Evolutionary conservation across 2,888 invertebrate genomes (phyloP).

Genomic region (Cephus sareptanus): DNA sequence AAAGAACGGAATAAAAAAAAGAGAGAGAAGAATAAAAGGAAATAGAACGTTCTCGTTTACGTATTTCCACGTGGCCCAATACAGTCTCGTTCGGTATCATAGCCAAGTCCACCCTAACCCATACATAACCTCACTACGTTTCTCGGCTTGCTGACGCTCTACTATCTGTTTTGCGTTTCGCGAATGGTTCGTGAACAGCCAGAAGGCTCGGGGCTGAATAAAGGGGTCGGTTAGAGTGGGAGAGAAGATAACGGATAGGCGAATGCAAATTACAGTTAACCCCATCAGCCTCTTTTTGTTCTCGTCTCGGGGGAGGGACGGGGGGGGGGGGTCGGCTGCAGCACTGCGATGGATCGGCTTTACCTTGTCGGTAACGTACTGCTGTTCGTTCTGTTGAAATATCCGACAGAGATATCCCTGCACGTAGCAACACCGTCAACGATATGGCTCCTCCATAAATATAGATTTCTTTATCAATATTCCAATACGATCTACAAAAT

Average conservation of each 20-base stretch:
- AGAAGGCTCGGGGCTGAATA: background rate
- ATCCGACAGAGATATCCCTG: too few relatives aligned
- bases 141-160: conserved; percentile 20
- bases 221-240: background rate
- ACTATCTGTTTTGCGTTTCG: conserved; percentile 34
- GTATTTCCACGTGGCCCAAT: background rate
- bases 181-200: conserved; percentile 18
- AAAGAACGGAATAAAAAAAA: background rate
- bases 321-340: background rate
- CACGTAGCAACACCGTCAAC: too few relatives aligned
- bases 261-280: conserved; percentile 50
- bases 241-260: conserved; percentile 29
- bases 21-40: background rate
- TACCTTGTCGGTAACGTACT: conserved; percentile 42
- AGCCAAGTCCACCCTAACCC: too few relatives aligned
- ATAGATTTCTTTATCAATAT: too few relatives aligned
- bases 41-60: background rate
- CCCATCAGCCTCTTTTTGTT: conserved; percentile 45
- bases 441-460: too few relatives aligned
- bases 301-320: conserved; percentile 2
- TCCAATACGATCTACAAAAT: too few relatives aligned
- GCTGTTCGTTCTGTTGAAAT: conserved; percentile 6
- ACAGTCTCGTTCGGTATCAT: background rate
- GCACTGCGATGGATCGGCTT: conserved; percentile 21
- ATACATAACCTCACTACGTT: too few relatives aligned